These are phyloP conservation scores for Regulus satrapa DNA, from an alignment of 2,113 vertebrate species.

Conservation along the genomic window DNA sequence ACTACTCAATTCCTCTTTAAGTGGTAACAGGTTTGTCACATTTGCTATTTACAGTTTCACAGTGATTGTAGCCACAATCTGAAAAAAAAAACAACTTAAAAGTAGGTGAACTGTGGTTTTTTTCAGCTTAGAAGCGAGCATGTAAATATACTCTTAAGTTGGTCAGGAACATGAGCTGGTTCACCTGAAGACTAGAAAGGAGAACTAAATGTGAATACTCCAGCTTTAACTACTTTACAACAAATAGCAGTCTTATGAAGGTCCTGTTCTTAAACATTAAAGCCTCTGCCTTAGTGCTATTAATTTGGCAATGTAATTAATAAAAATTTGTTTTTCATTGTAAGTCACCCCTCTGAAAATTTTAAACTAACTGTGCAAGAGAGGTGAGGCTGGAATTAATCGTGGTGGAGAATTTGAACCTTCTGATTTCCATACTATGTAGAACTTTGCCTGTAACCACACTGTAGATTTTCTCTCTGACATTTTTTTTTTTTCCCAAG, in stretches of 20 bases:
- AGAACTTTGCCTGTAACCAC: neutral
- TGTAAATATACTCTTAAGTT: neutral
- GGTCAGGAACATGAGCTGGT: neutral
- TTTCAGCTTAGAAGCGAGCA: neutral
- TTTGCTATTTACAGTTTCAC: neutral
- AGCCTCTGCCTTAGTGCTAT: neutral
- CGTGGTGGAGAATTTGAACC: neutral
- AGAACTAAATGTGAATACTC: neutral
- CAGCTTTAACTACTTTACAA: neutral
- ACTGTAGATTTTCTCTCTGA: neutral
- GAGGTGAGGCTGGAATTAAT: neutral
- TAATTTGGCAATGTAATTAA: neutral
- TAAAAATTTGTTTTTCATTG: neutral
- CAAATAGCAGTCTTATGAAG: neutral
- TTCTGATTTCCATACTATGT: neutral
- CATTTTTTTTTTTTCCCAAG: neutral
- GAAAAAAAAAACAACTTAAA: neutral
- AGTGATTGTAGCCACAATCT: neutral
- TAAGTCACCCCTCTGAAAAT: neutral
- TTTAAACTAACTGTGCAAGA: neutral
- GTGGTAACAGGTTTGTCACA: neutral
- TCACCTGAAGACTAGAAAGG: neutral
- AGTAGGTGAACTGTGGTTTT: neutral
- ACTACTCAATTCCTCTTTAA: neutral
- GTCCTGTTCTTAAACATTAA: neutral